Base-by-base conservation (phyloP, 2,113 vertebrate genomes). In the Cynoglossus semilaevis region DNA sequence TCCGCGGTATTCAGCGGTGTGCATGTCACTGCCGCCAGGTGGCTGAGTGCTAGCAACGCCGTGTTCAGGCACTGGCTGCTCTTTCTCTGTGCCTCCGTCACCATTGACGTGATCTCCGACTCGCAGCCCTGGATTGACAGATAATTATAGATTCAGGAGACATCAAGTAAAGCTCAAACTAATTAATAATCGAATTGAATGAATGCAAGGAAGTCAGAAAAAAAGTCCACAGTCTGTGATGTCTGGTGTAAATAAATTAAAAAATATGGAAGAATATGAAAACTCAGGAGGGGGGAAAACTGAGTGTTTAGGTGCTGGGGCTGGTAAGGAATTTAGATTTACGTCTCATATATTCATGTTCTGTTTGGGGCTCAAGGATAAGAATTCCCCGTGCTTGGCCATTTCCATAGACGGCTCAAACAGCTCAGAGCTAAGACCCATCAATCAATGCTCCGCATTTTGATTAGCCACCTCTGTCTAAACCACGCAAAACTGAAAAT, bases 31-130 rank as follows among this genome's bases (percentile, higher is more conserved):
- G 83, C 86, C 5, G 89, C 92, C 71, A 95, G 76, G 63, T 92
- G 88, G 55, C 91, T 89, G 15, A 91, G 66, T 2, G 64, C 58
- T 11, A 86, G 84, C 51, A 91, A 58, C 1, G 87, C 84, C 14
- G 82, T 87, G 19, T 88, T 89, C 51, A 93, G 54, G 49, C 84
- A 90, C 51, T 88, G 78, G 9, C 81, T 74, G 59, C 88, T 89
- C 88, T 93, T 95, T 65, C 72, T 90, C 40, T 75, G 74, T 45
- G 95, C 92, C 78, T 99, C 96, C 10, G 80, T 88, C 68, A 98
- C 94, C 94, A 99, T 94, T 0, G 93, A 94, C 4, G 93, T 86
- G 76, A 99, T 94, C 85, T 99, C 97, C 3, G 93, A 96, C 74
- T 92, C 93, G 64, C 96, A 96, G 0, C 95, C 96, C 97, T 99